phyloP scores from a whole-genome alignment of 2,797 vertebrate genomes.

The Poeciliopsis gracilis region DNA sequence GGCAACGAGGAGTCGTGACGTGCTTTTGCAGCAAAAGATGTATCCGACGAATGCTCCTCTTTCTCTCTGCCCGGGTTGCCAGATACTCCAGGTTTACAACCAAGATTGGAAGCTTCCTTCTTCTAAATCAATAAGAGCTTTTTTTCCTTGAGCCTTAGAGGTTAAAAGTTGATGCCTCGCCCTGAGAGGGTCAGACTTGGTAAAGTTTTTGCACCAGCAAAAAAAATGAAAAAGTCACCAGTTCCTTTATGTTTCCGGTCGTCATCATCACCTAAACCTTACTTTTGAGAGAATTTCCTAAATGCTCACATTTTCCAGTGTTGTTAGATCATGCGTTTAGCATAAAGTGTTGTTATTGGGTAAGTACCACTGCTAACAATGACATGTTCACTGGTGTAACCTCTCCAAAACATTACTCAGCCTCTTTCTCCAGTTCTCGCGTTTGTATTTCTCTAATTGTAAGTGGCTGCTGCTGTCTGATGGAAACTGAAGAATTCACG shows the following conservation, averaged over 20 bases:
- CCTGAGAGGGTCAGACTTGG: slow-evolving; percentile 51
- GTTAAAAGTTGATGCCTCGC: slow-evolving; percentile 42
- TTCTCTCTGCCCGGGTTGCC: slow-evolving; percentile 54
- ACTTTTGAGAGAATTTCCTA: slow-evolving; percentile 31
- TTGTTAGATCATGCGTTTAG: slow-evolving; percentile 25
- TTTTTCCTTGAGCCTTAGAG: slow-evolving; percentile 59
- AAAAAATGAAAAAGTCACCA: slow-evolving; percentile 32
- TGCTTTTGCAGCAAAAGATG: slow-evolving; percentile 31
- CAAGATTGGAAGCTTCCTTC: slow-evolving; percentile 63
- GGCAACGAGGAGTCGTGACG: slow-evolving; percentile 93
- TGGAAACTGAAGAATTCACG: slow-evolving; percentile 37
- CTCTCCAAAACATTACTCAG: slow-evolving; percentile 50
- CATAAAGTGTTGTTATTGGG: slow-evolving; percentile 33
- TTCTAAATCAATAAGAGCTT: slow-evolving; percentile 64
- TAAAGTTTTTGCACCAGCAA: slow-evolving; percentile 77
- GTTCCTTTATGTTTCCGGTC: slow-evolving; percentile 36
- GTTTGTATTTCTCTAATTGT: slow-evolving; percentile 58
- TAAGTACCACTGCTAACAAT: slow-evolving; percentile 50
- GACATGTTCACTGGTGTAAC: slow-evolving; percentile 73
- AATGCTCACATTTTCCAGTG: slow-evolving; percentile 19
- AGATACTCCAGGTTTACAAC: slow-evolving; percentile 61
- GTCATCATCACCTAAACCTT: slow-evolving; percentile 53
- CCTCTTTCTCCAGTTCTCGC: slow-evolving; percentile 30
- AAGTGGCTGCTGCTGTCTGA: slow-evolving; percentile 41
- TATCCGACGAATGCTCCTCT: slow-evolving; percentile 40